Evolutionary conservation across 2,113 vertebrate genomes (phyloP).

Genomic region (Rhea americana): DNA sequence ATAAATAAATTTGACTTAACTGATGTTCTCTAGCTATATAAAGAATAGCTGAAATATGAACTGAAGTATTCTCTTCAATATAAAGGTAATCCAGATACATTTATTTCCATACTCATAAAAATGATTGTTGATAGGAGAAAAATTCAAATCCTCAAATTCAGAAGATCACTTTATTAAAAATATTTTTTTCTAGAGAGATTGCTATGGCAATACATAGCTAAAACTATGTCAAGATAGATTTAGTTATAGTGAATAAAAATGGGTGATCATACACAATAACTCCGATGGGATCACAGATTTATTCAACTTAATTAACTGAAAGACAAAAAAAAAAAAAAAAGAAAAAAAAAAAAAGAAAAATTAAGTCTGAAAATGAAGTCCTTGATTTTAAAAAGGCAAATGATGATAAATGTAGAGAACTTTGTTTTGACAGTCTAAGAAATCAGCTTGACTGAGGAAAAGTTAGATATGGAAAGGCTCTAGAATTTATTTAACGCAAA

Average conservation of each 20-base stretch:
- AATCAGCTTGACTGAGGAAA: neutral
- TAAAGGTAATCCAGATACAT: neutral
- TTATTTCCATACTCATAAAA: neutral
- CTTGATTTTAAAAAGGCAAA: neutral
- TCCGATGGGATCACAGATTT: neutral
- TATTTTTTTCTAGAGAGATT: neutral
- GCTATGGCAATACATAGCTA: neutral
- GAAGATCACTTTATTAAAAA: neutral
- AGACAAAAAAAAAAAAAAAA: neutral
- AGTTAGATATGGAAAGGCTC: neutral
- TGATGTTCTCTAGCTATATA: neutral
- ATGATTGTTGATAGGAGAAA: neutral
- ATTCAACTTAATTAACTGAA: neutral
- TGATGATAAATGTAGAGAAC: neutral
- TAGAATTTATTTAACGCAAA: neutral
- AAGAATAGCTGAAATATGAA: neutral
- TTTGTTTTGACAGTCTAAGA: neutral
- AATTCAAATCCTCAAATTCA: neutral
- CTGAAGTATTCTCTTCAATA: neutral
- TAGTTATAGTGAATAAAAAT: neutral
- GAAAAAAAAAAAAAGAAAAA: neutral
- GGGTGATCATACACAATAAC: neutral
- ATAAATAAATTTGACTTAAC: neutral
- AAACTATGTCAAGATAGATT: neutral
- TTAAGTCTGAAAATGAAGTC: neutral